Evolutionary conservation across 2,797 vertebrate genomes (phyloP), one percentile per base, ranked within the genome.

Genomic region (Ctenochaetus hawaiiensis): DNA sequence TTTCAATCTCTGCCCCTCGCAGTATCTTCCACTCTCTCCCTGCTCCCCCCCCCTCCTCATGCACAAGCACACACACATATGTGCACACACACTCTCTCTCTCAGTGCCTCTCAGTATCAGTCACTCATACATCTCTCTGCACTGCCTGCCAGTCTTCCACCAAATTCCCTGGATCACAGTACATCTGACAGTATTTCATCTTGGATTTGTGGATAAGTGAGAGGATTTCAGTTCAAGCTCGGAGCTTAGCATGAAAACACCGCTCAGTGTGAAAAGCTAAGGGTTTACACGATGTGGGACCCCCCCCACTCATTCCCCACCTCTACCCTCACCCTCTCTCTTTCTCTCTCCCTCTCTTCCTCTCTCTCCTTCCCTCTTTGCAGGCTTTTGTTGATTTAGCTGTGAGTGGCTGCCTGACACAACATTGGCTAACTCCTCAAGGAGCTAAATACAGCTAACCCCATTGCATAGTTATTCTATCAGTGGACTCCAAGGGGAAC

Each of bases 131-230:
- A 41, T 81, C 79, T 84, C 73, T 43, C 67, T 49, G 44, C 59
- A 68, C 67, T 63, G 74, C 51, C 84, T 81, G 89, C 90, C 93
- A 84, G 83, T 90, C 85, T 87, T 49, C 60, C 64, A 78, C 78
- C 83, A 83, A 88, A 91, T 79, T 85, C 87, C 86, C 77, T 54
- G 87, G 94, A 94, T 94, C 94, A 91, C 88, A 91, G 75, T 90
- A 92, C 92, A 95, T 94, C 93, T 94, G 92, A 95, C 92, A 94
- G 91, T 94, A 91, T 94, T 95, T 95, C 93, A 91, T 93, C 93
- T 93, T 67, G 94, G 94, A 95, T 95, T 94, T 94, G 89, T 83
- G 89, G 94, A 94, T 94, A 94, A 95, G 92, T 80, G 89, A 83
- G 84, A 89, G 94, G 94, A 94, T 95, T 94, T 93, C 83, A 64